A percentile compares a stretch with the other conserved stretches of the same genome.
Conservation (phyloP, 1,140 invertebrate species). For the Bombus balteatus region DNA sequence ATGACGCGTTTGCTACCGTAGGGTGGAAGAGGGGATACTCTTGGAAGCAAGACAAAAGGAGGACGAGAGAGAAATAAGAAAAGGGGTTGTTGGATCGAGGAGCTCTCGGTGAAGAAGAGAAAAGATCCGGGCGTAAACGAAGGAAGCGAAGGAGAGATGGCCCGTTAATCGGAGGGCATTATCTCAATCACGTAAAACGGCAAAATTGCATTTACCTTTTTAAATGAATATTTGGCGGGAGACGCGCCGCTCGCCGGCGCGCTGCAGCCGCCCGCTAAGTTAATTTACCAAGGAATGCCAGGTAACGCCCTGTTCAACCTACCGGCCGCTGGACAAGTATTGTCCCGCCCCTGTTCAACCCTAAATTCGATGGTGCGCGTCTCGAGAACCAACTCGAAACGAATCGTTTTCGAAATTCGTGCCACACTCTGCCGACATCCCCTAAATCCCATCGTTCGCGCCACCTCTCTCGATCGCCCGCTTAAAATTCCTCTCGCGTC, state of each 20-base stretch:
- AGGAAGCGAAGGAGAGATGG: conserved; percentile 49
- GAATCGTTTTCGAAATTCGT: conserved; percentile 15
- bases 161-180: conserved; percentile 82
- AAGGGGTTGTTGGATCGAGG: background rate
- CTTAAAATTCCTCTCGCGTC: conserved; percentile 5
- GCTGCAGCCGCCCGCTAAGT: conserved; percentile 81
- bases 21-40: conserved; percentile 26
- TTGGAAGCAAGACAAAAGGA: background rate
- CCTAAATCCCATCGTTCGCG: background rate
- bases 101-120: conserved; percentile 37
- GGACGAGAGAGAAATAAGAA: background rate
- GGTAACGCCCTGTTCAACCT: conserved; percentile 81
- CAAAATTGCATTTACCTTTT: conserved; percentile 84
- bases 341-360: conserved; percentile 66
- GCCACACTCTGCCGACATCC: background rate
- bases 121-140: conserved; percentile 40
- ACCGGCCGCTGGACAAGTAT: conserved; percentile 72
- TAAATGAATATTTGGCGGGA: conserved; percentile 83
- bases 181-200: conserved; percentile 84
- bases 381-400: conserved; percentile 4
- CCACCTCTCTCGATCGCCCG: background rate
- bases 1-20: conserved; percentile 79
- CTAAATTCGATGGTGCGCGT: conserved; percentile 48
- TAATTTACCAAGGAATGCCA: conserved; percentile 83
- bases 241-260: conserved; percentile 65